Percentiles rank a stretch among this genome's conserved stretches.
phyloP scores from a whole-genome alignment of 2,888 invertebrate genomes.

The Auanema sp. region DNA sequence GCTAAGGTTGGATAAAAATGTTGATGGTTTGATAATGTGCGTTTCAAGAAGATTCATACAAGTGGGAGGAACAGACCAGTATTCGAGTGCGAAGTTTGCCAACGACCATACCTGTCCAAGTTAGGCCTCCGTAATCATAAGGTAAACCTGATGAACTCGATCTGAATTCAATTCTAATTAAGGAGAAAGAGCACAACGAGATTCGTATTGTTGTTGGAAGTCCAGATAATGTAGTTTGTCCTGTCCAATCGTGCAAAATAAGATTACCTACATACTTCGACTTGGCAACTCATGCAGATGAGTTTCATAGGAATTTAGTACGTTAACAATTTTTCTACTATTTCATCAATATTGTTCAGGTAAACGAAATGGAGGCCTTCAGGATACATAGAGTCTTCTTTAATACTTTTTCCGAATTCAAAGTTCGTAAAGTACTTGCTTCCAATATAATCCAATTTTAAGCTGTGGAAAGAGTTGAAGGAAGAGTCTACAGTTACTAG shows the following conservation, averaged over 20 bases:
- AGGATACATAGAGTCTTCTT: constrained; percentile 11
- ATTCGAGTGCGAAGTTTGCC: constrained; percentile 12
- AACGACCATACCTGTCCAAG: constrained; percentile 13
- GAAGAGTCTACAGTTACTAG: constrained; percentile 8
- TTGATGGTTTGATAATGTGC: background rate
- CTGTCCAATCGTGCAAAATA: constrained; percentile 5
- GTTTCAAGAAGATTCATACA: background rate
- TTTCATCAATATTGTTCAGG: constrained; percentile 1
- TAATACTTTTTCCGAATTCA: constrained; percentile 10
- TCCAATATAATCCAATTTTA: background rate
- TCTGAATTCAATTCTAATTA: too few species aligned
- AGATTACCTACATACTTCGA: constrained; percentile 31
- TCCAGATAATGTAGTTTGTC: constrained; percentile 13
- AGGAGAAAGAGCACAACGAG: constrained; percentile 10
- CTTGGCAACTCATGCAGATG: constrained; percentile 32
- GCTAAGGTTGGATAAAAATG: constrained; percentile 1
- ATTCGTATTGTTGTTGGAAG: background rate
- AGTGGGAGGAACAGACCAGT: constrained; percentile 2
- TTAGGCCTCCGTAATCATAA: constrained; percentile 12
- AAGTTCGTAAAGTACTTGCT: too few species aligned
- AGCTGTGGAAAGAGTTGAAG: constrained; percentile 13
- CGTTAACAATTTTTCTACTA: constrained; percentile 1
- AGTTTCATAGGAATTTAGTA: constrained; percentile 23
- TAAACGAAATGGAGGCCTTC: constrained; percentile 9
- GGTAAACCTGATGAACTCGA: too few species aligned